A percentile compares a stretch with the other conserved stretches of the same genome.
Conservation (phyloP, 2,113 vertebrate species). For the Trogon surrucura region DNA sequence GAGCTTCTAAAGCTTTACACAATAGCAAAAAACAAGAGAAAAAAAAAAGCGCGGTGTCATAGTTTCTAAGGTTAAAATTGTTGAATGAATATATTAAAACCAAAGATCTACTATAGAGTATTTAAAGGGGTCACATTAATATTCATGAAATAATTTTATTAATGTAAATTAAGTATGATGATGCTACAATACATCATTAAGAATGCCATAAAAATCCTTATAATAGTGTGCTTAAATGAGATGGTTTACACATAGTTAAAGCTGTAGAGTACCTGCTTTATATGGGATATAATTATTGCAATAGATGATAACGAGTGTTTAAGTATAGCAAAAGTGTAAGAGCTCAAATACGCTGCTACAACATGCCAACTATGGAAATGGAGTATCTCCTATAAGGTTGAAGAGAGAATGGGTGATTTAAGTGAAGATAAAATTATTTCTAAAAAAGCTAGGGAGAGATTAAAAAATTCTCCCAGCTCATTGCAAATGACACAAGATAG, state of each 20-base stretch:
- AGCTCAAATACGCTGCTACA: neutral
- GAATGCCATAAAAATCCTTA: conserved; percentile 11
- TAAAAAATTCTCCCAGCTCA: neutral
- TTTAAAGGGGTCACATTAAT: conserved; percentile 30
- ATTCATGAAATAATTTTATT: conserved; percentile 51
- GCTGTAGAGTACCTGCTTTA: conserved; percentile 9
- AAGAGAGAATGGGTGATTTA: neutral
- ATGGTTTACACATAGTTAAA: conserved; percentile 16
- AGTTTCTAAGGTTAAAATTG: neutral
- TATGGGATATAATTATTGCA: conserved; percentile 29
- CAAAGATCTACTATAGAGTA: neutral
- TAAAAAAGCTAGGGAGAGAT: neutral
- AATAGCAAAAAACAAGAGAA: neutral
- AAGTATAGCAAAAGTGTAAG: neutral
- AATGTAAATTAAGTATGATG: conserved; percentile 33
- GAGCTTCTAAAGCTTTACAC: neutral
- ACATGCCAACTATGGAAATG: neutral
- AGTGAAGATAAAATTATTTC: neutral
- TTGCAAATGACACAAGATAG: neutral
- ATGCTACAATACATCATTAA: conserved; percentile 55
- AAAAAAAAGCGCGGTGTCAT: neutral
- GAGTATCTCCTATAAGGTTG: neutral
- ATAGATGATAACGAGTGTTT: conserved; percentile 33
- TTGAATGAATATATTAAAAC: conserved; percentile 20
- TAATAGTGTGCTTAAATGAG: neutral